Base-by-base conservation (phyloP, 1,140 invertebrate genomes). In the Akabosia matsudoensis region DNA sequence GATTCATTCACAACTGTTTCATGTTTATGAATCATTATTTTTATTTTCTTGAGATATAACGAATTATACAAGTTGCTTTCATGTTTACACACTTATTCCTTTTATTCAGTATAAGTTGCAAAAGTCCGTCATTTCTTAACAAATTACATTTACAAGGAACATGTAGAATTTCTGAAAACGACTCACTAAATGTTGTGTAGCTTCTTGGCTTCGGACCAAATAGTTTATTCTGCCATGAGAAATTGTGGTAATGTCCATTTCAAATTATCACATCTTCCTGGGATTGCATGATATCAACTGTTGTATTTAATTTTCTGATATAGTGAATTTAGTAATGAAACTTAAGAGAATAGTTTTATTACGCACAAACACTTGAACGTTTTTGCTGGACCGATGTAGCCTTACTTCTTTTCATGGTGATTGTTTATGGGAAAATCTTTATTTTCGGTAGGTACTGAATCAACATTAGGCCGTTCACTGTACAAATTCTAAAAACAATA, bases 161-260 rank as follows among this genome's bases (percentile, higher is more conserved):
- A 61, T 24, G 24, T 16, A 61, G 13, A 61, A 61, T 16, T 45
- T 7, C 37, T 10, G 7, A 45, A 7, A 45, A 45, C 18, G 37
- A 7, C 18, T 7, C 7, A 45, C 7, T 7, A 45, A 7, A 45
- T 10, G 37, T 18, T 24, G 4, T 67, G 61, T 67, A 30, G 61
- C 26, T 67, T 67, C 22, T 67, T 67, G 61, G 61, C 61, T 31
- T 13, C 22, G 10, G 61, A 67, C 31, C 61, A 67, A 31, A 30
- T 14, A 30, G 31, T n/a, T n/a, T n/a, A 67, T 67, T 13, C 28
- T 67, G 61, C 28, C 61, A 67, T 67, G 61, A 30, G 61, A 67
- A 67, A 30, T 67, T 67, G 61, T 67, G 61, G 61, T 67, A 67
- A 67, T 67, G 61, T 67, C 28, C 61, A 67, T 67, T n/a, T 31